Percentiles rank a stretch among this genome's conserved stretches.
phyloP scores from a whole-genome alignment of 1,140 invertebrate genomes.

The Papilio dardanus region DNA sequence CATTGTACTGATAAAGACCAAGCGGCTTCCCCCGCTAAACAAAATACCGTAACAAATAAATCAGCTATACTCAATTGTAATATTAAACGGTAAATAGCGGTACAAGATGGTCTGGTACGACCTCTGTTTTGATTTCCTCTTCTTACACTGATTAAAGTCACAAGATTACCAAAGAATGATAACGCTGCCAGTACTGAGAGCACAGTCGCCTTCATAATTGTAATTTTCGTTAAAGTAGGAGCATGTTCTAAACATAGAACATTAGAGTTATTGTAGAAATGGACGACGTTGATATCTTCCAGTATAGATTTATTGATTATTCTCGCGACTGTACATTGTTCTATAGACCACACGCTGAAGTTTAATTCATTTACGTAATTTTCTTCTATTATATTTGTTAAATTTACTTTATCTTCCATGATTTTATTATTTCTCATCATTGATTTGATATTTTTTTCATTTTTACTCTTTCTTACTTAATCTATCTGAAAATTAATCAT shows the following conservation, averaged over 20 bases:
- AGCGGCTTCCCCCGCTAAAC: slow-evolving; percentile 89
- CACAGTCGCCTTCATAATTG: slow-evolving; percentile 85
- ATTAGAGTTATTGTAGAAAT: slow-evolving; percentile 68
- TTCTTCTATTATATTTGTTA: neutral
- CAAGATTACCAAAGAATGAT: slow-evolving; percentile 88
- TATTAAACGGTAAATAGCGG: slow-evolving; percentile 90
- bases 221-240: slow-evolving; percentile 83
- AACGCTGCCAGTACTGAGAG: slow-evolving; percentile 86
- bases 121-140: slow-evolving; percentile 82
- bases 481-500: neutral
- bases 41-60: slow-evolving; percentile 90
- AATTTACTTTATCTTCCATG: neutral
- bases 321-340: slow-evolving; percentile 61
- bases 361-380: neutral
- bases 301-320: slow-evolving; percentile 55
- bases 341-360: slow-evolving; percentile 59
- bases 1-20: slow-evolving; percentile 92
- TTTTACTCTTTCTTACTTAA: neutral
- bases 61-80: slow-evolving; percentile 90
- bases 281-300: slow-evolving; percentile 53
- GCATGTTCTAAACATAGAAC: slow-evolving; percentile 84
- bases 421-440: neutral
- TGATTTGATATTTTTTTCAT: neutral
- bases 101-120: slow-evolving; percentile 84
- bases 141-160: slow-evolving; percentile 89